Conservation (phyloP, 2,113 vertebrate genomes). For the Andinoacara biseriatus region DNA sequence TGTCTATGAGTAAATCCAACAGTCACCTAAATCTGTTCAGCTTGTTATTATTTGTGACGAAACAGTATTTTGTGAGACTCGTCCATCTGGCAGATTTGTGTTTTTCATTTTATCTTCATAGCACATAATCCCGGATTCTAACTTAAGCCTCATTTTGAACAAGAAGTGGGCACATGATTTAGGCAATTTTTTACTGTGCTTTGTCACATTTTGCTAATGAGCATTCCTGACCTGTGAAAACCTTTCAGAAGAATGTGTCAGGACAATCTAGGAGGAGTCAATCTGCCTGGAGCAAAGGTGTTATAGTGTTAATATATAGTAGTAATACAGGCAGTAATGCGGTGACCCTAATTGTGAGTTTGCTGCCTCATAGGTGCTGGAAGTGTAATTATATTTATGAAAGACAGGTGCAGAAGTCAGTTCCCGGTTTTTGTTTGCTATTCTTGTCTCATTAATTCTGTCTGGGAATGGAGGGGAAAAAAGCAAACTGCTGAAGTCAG, state of each 20-base stretch:
- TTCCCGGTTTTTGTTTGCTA: slow-evolving; percentile 21
- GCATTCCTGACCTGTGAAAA: slow-evolving; percentile 7
- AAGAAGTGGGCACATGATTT: background rate
- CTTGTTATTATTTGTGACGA: slow-evolving; percentile 31
- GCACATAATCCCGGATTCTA: slow-evolving; percentile 46
- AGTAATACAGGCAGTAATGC: background rate
- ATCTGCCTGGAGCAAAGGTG: slow-evolving; percentile 14
- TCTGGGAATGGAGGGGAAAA: background rate
- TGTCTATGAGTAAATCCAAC: slow-evolving; percentile 10
- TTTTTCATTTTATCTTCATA: slow-evolving; percentile 34
- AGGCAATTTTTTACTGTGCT: slow-evolving; percentile 17
- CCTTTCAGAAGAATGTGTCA: slow-evolving; percentile 1
- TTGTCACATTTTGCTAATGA: slow-evolving; percentile 21
- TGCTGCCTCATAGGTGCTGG: slow-evolving; percentile 8
- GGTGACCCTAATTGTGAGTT: slow-evolving; percentile 36
- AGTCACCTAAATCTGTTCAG: slow-evolving; percentile 14
- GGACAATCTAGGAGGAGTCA: background rate
- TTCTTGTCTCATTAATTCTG: slow-evolving; percentile 39
- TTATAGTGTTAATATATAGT: background rate
- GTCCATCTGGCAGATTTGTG: slow-evolving; percentile 54
- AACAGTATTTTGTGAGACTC: slow-evolving; percentile 32
- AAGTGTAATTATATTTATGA: slow-evolving; percentile 44
- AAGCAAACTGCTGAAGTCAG: background rate
- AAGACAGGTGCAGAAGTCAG: slow-evolving; percentile 36
- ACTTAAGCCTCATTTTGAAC: slow-evolving; percentile 24